These are phyloP conservation scores for Lepilemur ruficaudatus DNA, from an alignment of 2,797 vertebrate species.

Conservation along the genomic window DNA sequence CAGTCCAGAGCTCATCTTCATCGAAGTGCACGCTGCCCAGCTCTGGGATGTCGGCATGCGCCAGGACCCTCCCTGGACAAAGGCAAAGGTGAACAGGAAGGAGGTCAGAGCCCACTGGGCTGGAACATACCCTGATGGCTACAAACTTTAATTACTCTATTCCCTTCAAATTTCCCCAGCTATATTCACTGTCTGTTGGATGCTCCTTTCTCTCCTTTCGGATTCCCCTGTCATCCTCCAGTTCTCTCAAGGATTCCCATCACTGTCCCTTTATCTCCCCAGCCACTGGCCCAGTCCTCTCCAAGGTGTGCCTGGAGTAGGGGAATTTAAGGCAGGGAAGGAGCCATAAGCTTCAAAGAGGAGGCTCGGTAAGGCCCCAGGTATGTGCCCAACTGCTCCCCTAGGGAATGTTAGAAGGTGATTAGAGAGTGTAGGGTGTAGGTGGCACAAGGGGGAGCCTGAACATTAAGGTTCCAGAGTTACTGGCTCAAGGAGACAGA, in stretches of 20 bases:
- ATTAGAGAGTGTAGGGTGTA: background rate
- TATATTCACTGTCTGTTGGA: background rate
- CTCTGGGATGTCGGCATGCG: conserved; percentile 91
- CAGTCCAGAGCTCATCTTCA: conserved; percentile 92
- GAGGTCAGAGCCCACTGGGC: background rate
- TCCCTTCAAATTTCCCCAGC: background rate
- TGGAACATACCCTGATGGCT: background rate
- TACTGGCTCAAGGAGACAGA: background rate
- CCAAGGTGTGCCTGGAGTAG: background rate
- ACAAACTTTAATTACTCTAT: background rate
- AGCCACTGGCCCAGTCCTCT: background rate
- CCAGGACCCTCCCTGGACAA: conserved; percentile 89
- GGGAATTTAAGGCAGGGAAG: background rate
- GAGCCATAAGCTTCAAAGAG: background rate
- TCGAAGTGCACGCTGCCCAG: conserved; percentile 93
- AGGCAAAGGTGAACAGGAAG: background rate
- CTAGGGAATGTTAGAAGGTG: background rate
- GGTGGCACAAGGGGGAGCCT: background rate
- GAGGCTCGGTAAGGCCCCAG: background rate
- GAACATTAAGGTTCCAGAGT: conserved; percentile 14
- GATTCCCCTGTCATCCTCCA: background rate
- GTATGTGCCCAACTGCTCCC: background rate
- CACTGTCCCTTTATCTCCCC: background rate
- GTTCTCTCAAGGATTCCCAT: background rate
- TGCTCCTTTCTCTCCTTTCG: background rate